Evolutionary conservation across 1,140 invertebrate genomes (phyloP), one percentile per base, ranked within the genome.

Genomic region (Solenopsis invicta): DNA sequence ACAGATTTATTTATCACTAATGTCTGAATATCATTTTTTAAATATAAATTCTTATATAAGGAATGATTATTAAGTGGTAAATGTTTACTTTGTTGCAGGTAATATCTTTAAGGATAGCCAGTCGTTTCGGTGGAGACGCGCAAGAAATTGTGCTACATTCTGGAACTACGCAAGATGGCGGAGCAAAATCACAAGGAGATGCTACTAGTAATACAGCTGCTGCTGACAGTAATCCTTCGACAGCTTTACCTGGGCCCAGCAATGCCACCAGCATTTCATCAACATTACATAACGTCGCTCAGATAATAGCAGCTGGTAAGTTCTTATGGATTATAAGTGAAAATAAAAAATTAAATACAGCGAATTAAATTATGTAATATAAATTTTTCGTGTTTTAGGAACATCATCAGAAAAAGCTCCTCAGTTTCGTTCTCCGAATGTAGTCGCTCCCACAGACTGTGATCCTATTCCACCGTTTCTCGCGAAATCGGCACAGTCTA

Each of bases 91-190:
- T 85, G n/a, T 72, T 2, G 56, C 86, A 97, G 96, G 96, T 97
- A 67, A 98, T 99, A 94, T 98, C 98, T 62, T 96, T 99, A 91
- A 97, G 98, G 91, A 96, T 99, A 94, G 98, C 97, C 90, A 96
- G 97, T 76, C 96, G 96, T 76, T 97, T 96, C 94, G 96, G 97
- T 92, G 97, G 97, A 92, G 96, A 97, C 91, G 95, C 96, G 78
- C 97, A 98, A 94, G 97, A 98, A 94, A 97, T 98, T 88, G 96
- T 98, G 88, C 96, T 98, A 91, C 96, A 95, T 91, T 96, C 96
- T 91, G 96, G 96, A 92, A 95, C 93, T 92, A 95, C 90, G 71
- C 95, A 94, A 93, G 94, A 94, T 69, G 93, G 92, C 86, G 92
- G 91, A 87, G 93, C 85, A 91, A 95, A 95, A 91, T 92, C 93